phyloP scores from a whole-genome alignment of 2,797 vertebrate genomes.

The Tiaroga cobitis region DNA sequence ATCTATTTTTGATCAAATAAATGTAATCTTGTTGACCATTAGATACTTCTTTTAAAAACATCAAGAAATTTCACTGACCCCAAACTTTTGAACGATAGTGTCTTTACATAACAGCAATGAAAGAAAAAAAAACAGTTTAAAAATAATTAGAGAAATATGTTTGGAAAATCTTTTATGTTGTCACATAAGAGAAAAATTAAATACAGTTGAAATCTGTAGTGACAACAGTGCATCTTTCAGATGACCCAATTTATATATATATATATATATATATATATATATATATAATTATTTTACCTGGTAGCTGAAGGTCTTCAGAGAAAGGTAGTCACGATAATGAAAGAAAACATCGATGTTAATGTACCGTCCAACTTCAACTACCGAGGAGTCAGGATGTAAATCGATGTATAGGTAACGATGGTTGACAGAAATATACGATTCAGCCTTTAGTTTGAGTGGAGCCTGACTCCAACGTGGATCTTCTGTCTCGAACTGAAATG shows the following conservation, averaged over 20 bases:
- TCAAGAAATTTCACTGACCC: too few relatives aligned
- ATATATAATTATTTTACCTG: slow-evolving; percentile 75
- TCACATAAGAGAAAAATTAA: background rate
- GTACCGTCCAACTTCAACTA: slow-evolving; percentile 73
- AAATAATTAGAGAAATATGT: background rate
- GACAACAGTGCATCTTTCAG: background rate
- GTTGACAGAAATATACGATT: slow-evolving; percentile 83
- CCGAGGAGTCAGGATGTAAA: slow-evolving; percentile 71
- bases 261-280: too few relatives aligned
- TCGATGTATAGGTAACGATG: slow-evolving; percentile 89
- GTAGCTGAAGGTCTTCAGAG: slow-evolving; percentile 83
- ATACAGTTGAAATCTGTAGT: background rate
- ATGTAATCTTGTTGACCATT: background rate
- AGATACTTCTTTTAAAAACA: background rate
- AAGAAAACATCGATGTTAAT: slow-evolving; percentile 79
- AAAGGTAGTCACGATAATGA: slow-evolving; percentile 73
- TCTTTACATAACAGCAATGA: background rate
- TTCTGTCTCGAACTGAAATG: slow-evolving; percentile 80
- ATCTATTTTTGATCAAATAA: background rate
- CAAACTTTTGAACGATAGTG: too few relatives aligned
- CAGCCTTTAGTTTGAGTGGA: slow-evolving; percentile 70
- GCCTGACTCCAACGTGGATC: slow-evolving; percentile 80
- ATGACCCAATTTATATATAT: background rate
- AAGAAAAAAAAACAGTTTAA: background rate
- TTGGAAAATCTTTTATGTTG: background rate